Base-by-base conservation (phyloP, 1,140 invertebrate species). In the Harpegnathos saltator region DNA sequence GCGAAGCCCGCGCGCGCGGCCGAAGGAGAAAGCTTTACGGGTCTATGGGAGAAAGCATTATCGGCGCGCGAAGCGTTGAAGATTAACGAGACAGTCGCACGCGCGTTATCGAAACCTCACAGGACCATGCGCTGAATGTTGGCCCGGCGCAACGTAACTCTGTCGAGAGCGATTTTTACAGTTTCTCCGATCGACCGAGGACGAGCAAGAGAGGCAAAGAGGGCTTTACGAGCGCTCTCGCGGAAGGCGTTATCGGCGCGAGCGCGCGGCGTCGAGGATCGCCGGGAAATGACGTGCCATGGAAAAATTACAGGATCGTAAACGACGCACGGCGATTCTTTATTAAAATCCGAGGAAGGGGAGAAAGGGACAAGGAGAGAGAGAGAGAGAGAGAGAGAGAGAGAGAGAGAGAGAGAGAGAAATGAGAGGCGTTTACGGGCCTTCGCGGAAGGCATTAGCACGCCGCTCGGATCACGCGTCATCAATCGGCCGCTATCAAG, bases 1-100 rank as follows among this genome's bases (percentile, higher is more conserved):
- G 14, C 69, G 1, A 78, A 4, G 11, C 17, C 24, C 24, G n/a
- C n/a, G 22, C 38, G 48, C 38, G 9, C 65, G n/a, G n/a, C n/a
- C n/a, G 52, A 58, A 80, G 33, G 75, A 80, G 65, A 69, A 80
- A 80, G 75, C 75, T 80, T 80, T 48, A 29, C 65, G 65, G 71
- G 22, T 3, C 33, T 15, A 26, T 38, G 38, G 65, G 52, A 80
- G 75, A 80, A 80, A 80, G 75, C 33, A 71, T 71, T 71, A 26
- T 54, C 17, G 33, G 54, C 26, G 48, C 38, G 33, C 33, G 63
- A 80, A 71, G 22, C 52, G 52, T 71, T 44, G 38, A 38, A 69
- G 24, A 80, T 80, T 71, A 48, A 71, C 17, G 59, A 58, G 33
- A 5, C 29, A 58, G 22, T n/a, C n/a, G 2, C 29, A 24, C n/a